Conservation (phyloP, 2,888 invertebrate genomes). For the Apotomis betuletana region DNA sequence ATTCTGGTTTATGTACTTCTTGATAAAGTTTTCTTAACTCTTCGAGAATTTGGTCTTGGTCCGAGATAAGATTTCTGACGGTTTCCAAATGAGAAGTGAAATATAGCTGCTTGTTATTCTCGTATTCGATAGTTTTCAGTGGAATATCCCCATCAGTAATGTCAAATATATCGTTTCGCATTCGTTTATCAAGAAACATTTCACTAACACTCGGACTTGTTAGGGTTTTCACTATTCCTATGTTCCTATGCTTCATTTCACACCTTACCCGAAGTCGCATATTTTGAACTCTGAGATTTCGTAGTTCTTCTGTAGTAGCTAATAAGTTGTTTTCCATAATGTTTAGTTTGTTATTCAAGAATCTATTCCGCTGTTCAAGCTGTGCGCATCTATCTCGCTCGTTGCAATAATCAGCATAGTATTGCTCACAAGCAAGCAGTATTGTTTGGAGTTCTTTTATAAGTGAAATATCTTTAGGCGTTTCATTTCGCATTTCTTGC, state of each 20-base stretch:
- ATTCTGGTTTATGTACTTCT: slow-evolving; percentile 39
- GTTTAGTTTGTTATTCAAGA: slow-evolving; percentile 58
- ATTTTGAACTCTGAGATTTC: slow-evolving; percentile 50
- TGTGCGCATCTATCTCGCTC: slow-evolving; percentile 53
- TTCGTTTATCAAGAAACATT: neutral
- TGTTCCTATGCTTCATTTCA: neutral
- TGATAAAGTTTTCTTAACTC: slow-evolving; percentile 57
- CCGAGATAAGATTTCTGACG: slow-evolving; percentile 58
- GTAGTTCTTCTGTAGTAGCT: slow-evolving; percentile 52
- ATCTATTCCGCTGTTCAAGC: slow-evolving; percentile 61
- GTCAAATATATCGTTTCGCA: neutral
- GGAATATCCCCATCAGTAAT: neutral
- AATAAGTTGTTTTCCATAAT: slow-evolving; percentile 58
- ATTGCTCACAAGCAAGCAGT: slow-evolving; percentile 60
- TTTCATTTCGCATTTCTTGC: slow-evolving; percentile 53
- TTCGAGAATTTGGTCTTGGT: slow-evolving; percentile 60
- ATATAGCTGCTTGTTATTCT: neutral
- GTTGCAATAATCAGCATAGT: slow-evolving; percentile 59
- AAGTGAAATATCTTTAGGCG: slow-evolving; percentile 48
- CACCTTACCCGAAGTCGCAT: slow-evolving; percentile 43
- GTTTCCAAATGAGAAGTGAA: slow-evolving; percentile 56
- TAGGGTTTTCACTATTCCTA: neutral
- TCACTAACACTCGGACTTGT: slow-evolving; percentile 1
- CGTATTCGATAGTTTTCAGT: neutral
- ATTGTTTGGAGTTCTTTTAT: slow-evolving; percentile 59